Evolutionary conservation across 2,888 invertebrate species (phyloP), one percentile per base, ranked within the genome.

Genomic region (Homarus gammarus): DNA sequence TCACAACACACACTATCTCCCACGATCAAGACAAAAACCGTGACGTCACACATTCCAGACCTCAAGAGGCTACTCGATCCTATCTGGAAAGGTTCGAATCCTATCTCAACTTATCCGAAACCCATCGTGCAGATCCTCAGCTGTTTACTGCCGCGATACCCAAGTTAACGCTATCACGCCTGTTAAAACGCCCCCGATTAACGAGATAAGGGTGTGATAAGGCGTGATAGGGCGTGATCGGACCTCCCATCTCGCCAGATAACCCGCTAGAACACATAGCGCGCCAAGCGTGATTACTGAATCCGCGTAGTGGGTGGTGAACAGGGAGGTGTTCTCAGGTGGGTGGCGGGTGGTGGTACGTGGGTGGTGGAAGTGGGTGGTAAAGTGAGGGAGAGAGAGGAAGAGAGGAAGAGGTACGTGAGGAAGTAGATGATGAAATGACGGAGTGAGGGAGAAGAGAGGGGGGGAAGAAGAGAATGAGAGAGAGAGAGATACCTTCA

Each of bases 81-180:
- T 77, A 85, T 85, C 85, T 77, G 77, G 44, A 64, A 51, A 77
- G 77, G 44, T 38, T 77, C 64, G 77, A 85, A 85, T 85, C 77
- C 85, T 77, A 77, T 77, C 70, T 72, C 83, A 72, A 40, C 77
- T 85, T 85, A 85, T 85, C 85, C 85, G 36, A 27, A 81, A 36
- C 81, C 27, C 36, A 81, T 81, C 81, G 83, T 77, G 85, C 77
- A 77, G 85, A 85, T 85, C 68, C 85, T 73, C 77, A 77, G 77
- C 77, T 85, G 85, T 85, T 85, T 85, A 85, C 70, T 85, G 70
- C 85, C 68, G 77, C 77, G 64, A 40, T 64, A 44, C 44, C 77
- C 77, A 22, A 77, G 77, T 85, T 85, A 77, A 85, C 85, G 85
- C 77, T 85, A 85, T 85, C 85, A 85, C 77, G 85, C 77, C 85